Evolutionary conservation across 2,888 invertebrate species (phyloP).

Genomic region (Torymus aiolomorphi): DNA sequence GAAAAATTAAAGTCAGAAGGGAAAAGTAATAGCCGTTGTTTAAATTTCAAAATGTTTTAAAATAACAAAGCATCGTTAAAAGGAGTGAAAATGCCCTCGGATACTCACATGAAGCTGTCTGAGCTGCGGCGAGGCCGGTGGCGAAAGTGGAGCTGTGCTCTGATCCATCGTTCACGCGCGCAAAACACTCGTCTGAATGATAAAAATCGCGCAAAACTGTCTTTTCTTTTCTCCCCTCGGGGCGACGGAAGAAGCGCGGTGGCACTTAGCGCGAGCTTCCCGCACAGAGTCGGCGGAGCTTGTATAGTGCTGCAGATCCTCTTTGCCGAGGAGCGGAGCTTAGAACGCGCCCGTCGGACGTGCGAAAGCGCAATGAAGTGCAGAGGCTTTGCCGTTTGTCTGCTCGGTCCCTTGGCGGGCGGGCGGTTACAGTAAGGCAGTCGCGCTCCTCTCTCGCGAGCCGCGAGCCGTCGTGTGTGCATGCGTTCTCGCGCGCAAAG

Average conservation of each 20-base stretch:
- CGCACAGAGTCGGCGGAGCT: too few species aligned
- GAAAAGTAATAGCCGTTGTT: too few species aligned
- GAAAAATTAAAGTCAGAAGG: too few species aligned
- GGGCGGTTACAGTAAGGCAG: background rate
- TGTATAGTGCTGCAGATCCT: too few species aligned
- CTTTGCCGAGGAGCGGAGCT: background rate
- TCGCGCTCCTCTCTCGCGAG: background rate
- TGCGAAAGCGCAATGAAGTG: conserved; percentile 39
- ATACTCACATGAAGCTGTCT: conserved; percentile 68
- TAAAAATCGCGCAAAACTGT: background rate
- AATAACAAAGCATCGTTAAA: background rate
- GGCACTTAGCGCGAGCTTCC: too few species aligned
- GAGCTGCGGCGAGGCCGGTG: conserved; percentile 73
- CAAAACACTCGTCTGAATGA: background rate
- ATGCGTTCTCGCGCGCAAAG: conserved; percentile 73
- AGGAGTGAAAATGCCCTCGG: conserved; percentile 3
- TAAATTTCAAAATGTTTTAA: too few species aligned
- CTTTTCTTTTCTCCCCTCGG: too few species aligned
- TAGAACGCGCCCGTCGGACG: conserved; percentile 22
- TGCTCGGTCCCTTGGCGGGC: background rate
- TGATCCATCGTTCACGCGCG: conserved; percentile 43
- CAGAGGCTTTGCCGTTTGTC: conserved; percentile 15
- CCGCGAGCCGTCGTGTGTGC: conserved; percentile 71
- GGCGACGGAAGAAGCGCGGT: too few species aligned
- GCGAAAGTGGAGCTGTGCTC: conserved; percentile 66